Conservation (phyloP, 2,888 invertebrate genomes). For the Cryptophagus acutangulus region DNA sequence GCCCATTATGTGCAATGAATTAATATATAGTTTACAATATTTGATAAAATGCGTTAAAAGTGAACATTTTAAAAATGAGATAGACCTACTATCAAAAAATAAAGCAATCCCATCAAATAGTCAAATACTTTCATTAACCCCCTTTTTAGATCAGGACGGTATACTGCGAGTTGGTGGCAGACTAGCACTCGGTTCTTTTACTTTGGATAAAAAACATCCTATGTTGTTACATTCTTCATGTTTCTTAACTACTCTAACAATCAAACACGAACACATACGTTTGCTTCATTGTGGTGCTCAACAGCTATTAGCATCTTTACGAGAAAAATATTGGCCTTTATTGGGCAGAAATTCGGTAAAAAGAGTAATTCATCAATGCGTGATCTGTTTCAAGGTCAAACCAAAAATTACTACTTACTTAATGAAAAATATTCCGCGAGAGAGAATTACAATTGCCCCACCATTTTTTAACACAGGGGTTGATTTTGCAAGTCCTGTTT, state of each 20-base stretch:
- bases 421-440: constrained; percentile 8
- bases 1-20: too few species aligned
- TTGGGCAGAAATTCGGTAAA: constrained; percentile 5
- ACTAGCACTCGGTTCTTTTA: constrained; percentile 5
- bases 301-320: background rate
- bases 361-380: constrained; percentile 5
- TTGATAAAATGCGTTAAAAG: too few species aligned
- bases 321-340: constrained; percentile 11
- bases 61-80: too few species aligned
- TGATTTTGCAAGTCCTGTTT: constrained; percentile 10
- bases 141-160: constrained; percentile 12
- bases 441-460: background rate
- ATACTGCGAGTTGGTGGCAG: constrained; percentile 14
- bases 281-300: constrained; percentile 11
- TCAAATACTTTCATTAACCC: constrained; percentile 9
- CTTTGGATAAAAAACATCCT: constrained; percentile 14
- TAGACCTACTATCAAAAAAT: too few species aligned
- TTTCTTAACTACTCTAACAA: constrained; percentile 7
- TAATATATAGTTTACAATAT: too few species aligned
- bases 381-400: constrained; percentile 9
- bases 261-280: constrained; percentile 6
- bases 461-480: constrained; percentile 8
- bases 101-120: too few species aligned
- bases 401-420: constrained; percentile 1
- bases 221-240: constrained; percentile 11